A percentile compares a stretch with the other conserved stretches of the same genome.
These are phyloP conservation scores for Helicorthomorpha holstii DNA, from an alignment of 1,140 invertebrate genomes.

Conservation along the genomic window DNA sequence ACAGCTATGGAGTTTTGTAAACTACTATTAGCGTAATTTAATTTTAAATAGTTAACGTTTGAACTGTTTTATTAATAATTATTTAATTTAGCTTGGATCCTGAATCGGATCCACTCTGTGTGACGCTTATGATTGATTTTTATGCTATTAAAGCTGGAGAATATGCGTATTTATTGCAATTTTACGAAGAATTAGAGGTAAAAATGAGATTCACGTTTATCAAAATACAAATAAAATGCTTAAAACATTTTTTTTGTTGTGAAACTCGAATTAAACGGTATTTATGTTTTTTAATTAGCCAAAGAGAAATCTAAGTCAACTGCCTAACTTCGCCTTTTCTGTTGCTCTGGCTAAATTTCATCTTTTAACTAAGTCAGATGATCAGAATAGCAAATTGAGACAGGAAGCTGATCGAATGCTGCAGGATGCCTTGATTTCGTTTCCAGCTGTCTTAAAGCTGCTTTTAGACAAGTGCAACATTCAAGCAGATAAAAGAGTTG, in stretches of 20 bases:
- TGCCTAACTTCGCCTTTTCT: conserved; percentile 79
- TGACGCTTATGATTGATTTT: conserved; percentile 66
- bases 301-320: conserved; percentile 48
- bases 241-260: conserved; percentile 3
- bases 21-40: conserved; percentile 25
- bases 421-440: conserved; percentile 63
- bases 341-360: conserved; percentile 58
- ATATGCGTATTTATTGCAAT: conserved; percentile 56
- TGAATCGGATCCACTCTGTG: conserved; percentile 61
- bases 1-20: conserved; percentile 33
- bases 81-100: conserved; percentile 56
- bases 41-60: not conserved
- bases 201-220: conserved; percentile 27
- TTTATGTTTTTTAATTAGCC: conserved; percentile 34
- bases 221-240: too few relatives aligned
- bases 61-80: conserved; percentile 3
- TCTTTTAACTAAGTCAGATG: conserved; percentile 15
- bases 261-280: not conserved
- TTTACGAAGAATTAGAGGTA: conserved; percentile 35
- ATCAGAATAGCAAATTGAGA: conserved; percentile 4
- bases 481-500: conserved; percentile 44
- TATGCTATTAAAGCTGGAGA: conserved; percentile 66
- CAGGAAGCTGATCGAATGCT: conserved; percentile 42
- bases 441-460: conserved; percentile 53
- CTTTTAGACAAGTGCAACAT: conserved; percentile 61